Conservation (phyloP, 2,113 vertebrate species). For the Brachirus orientalis region DNA sequence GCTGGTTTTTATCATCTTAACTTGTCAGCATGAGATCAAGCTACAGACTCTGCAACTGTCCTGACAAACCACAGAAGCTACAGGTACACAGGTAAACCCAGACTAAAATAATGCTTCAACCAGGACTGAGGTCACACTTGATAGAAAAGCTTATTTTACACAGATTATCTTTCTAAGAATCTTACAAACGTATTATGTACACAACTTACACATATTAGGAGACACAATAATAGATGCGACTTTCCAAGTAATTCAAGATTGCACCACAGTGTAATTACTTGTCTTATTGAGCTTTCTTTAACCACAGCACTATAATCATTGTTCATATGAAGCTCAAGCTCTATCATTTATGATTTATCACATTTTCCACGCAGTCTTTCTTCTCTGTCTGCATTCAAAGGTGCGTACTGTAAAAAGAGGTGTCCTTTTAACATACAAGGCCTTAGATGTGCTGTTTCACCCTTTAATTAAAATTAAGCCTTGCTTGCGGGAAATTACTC, state of each 20-base stretch:
- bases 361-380: conserved; percentile 29
- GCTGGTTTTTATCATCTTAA: conserved; percentile 56
- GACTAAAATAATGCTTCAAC: conserved; percentile 15
- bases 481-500: conserved; percentile 1
- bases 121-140: neutral
- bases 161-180: no score
- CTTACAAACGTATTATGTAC: no score
- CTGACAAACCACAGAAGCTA: conserved; percentile 33
- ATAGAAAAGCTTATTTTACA: neutral
- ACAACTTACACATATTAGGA: no score
- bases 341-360: conserved; percentile 39
- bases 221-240: neutral
- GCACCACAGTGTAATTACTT: neutral
- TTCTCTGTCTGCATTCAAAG: neutral
- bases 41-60: conserved; percentile 39
- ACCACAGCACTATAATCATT: conserved; percentile 26
- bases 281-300: conserved; percentile 34
- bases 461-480: conserved; percentile 14
- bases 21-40: conserved; percentile 42
- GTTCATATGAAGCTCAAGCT: conserved; percentile 14
- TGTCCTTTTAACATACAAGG: conserved; percentile 41
- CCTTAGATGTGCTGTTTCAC: conserved; percentile 12
- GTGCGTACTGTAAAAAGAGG: conserved; percentile 31
- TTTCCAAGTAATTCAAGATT: conserved; percentile 9
- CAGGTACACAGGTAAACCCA: conserved; percentile 7